Conservation (phyloP, 2,113 vertebrate species). For the Tetraodon nigroviridis region DNA sequence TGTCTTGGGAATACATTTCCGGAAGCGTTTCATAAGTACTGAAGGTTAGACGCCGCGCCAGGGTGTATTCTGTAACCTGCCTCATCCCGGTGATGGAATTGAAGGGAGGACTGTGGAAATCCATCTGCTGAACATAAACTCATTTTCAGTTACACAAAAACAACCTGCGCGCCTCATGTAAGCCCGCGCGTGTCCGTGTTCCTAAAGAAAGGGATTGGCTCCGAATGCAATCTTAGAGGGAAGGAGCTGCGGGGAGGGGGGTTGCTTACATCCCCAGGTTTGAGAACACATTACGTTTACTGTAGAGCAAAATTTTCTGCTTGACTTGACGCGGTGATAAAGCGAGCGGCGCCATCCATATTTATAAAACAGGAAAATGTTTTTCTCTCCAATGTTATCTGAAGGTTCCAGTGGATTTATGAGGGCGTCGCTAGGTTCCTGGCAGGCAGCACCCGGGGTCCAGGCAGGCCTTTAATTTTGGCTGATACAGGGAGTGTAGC, state of each 20-base stretch:
- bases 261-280: constrained; percentile 18
- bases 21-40: constrained; percentile 38
- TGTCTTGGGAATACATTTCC: constrained; percentile 9
- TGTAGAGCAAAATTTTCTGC: constrained; percentile 27
- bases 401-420: constrained; percentile 39
- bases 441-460: constrained; percentile 8
- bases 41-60: constrained; percentile 21
- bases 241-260: constrained; percentile 16
- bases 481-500: constrained; percentile 22
- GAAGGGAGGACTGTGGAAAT: constrained; percentile 48
- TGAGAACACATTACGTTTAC: constrained; percentile 23
- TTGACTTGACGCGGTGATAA: constrained; percentile 32
- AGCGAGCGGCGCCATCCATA: constrained; percentile 8
- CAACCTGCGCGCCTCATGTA: background rate
- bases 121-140: constrained; percentile 51
- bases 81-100: constrained; percentile 38
- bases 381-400: constrained; percentile 11
- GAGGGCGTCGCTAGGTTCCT: constrained; percentile 12
- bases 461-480: constrained; percentile 27
- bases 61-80: constrained; percentile 45
- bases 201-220: constrained; percentile 34
- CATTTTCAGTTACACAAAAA: constrained; percentile 65
- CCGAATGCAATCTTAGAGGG: constrained; percentile 49
- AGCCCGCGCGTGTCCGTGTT: constrained; percentile 15
- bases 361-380: constrained; percentile 13